phyloP scores from a whole-genome alignment of 2,888 invertebrate genomes.

The Margaritifera margaritifera region DNA sequence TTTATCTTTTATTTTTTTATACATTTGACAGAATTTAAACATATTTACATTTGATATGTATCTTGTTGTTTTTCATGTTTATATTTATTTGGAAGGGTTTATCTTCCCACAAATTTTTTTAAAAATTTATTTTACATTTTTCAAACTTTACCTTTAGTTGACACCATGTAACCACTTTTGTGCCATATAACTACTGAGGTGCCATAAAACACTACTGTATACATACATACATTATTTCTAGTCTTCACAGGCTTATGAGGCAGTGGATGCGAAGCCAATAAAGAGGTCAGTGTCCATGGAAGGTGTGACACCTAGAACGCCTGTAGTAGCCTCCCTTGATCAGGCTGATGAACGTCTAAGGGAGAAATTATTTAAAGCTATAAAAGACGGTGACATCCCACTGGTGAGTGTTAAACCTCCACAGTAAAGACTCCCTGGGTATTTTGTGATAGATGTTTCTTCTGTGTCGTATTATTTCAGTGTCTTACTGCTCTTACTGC shows the following conservation, averaged over 20 bases:
- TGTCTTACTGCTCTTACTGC: too few relatives aligned
- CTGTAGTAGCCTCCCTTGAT: conserved; percentile 52
- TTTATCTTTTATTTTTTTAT: neutral
- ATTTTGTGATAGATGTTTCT: neutral
- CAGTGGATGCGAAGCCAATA: conserved; percentile 23
- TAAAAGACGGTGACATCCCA: conserved; percentile 63
- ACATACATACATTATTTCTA: conserved; percentile 5
- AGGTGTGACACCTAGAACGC: conserved; percentile 36
- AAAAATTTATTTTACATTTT: too few relatives aligned
- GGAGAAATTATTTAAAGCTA: conserved; percentile 65
- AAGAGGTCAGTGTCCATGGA: conserved; percentile 19
- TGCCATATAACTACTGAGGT: too few relatives aligned
- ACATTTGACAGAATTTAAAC: too few relatives aligned
- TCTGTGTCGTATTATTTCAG: too few relatives aligned
- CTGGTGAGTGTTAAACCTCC: conserved; percentile 53
- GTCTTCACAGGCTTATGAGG: conserved; percentile 30
- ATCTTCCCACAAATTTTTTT: too few relatives aligned
- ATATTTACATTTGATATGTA: too few relatives aligned
- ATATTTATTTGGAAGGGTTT: too few relatives aligned
- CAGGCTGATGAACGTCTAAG: conserved; percentile 38
- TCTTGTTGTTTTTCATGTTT: too few relatives aligned
- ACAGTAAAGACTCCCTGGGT: neutral
- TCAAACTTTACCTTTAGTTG: too few relatives aligned
- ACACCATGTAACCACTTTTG: too few relatives aligned
- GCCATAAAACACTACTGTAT: too few relatives aligned